A percentile compares a stretch with the other conserved stretches of the same genome.
Conservation (phyloP, 1,140 invertebrate genomes). For the Drosophila saltans region DNA sequence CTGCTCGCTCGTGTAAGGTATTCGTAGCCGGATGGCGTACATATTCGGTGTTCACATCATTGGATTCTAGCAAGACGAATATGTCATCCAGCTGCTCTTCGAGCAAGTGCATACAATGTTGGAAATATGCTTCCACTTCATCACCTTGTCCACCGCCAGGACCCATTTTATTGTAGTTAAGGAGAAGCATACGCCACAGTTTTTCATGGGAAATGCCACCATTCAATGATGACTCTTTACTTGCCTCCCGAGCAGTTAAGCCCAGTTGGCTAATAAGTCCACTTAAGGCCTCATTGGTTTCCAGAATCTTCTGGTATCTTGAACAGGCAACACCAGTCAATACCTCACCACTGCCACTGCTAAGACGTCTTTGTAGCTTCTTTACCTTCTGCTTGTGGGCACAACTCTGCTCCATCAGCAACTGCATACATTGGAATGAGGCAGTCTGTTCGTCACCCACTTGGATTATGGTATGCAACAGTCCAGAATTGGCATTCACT, state of each 20-base stretch:
- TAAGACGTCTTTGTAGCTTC: constrained; percentile 87
- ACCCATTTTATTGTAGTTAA: constrained; percentile 67
- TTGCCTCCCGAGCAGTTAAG: constrained; percentile 85
- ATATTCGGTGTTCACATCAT: constrained; percentile 86
- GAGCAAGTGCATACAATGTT: constrained; percentile 84
- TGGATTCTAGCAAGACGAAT: constrained; percentile 89
- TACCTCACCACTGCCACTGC: constrained; percentile 84
- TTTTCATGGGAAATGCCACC: constrained; percentile 73
- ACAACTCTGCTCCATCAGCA: constrained; percentile 89
- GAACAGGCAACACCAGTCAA: constrained; percentile 85
- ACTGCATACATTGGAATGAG: constrained; percentile 89
- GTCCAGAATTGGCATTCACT: constrained; percentile 87
- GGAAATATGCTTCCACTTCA: constrained; percentile 89
- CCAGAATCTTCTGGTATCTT: constrained; percentile 85
- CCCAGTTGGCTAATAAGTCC: constrained; percentile 86
- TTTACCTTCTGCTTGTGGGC: constrained; percentile 92
- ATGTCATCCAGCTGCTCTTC: constrained; percentile 86
- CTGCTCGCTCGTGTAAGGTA: constrained; percentile 91
- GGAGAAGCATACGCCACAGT: constrained; percentile 69
- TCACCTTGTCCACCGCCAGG: constrained; percentile 89
- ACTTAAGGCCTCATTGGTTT: constrained; percentile 85
- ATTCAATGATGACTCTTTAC: constrained; percentile 54
- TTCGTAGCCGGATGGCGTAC: constrained; percentile 84
- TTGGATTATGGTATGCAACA: constrained; percentile 86
- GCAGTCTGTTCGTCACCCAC: constrained; percentile 86